Conservation (phyloP, 2,888 invertebrate species). For the Siphlonurus alternatus region DNA sequence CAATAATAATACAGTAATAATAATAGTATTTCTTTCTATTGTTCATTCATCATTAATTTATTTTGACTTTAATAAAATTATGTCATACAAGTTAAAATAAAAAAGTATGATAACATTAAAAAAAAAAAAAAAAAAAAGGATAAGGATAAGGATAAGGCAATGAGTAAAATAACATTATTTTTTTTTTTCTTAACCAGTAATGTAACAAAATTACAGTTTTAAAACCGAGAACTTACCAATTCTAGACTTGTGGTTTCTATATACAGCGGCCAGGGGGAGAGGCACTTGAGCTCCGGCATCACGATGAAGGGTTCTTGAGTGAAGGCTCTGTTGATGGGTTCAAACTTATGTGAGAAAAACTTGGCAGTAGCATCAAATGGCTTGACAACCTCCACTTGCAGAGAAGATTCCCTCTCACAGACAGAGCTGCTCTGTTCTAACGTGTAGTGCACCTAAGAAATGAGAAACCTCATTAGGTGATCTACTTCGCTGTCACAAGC, state of each 20-base stretch:
- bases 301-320: conserved; percentile 48
- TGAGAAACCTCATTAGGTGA: not conserved
- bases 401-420: conserved; percentile 40
- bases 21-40: too few species aligned
- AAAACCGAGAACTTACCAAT: conserved; percentile 31
- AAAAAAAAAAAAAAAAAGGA: too few species aligned
- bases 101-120: too few species aligned
- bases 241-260: conserved; percentile 47
- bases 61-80: too few species aligned
- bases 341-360: conserved; percentile 46
- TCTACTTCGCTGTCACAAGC: not conserved
- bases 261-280: conserved; percentile 50
- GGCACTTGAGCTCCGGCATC: conserved; percentile 48
- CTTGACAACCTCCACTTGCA: conserved; percentile 44
- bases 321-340: conserved; percentile 45
- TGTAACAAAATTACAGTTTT: too few species aligned
- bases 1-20: too few species aligned
- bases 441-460: conserved; percentile 24
- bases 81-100: too few species aligned
- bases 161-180: too few species aligned
- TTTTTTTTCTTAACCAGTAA: too few species aligned
- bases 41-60: too few species aligned
- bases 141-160: too few species aligned
- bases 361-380: conserved; percentile 51
- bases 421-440: conserved; percentile 16